A percentile compares a stretch with the other conserved stretches of the same genome.
Conservation (phyloP, 1,140 invertebrate species). For the Campoletis sonorensis region DNA sequence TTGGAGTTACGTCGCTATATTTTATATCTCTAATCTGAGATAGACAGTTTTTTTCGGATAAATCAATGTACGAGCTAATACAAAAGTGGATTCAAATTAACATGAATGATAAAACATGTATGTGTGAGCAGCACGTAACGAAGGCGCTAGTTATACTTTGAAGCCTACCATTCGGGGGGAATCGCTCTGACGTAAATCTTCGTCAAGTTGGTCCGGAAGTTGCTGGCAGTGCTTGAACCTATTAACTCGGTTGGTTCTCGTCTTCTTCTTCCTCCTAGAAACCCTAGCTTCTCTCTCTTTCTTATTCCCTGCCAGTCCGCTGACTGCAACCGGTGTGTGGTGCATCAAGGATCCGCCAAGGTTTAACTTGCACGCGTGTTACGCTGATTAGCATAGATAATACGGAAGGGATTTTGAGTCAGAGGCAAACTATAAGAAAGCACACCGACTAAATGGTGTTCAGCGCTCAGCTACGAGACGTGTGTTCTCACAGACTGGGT, state of each 20-base stretch:
- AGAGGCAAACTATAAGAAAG: slow-evolving; percentile 32
- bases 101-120: not conserved
- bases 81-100: not conserved
- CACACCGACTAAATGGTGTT: slow-evolving; percentile 26
- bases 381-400: slow-evolving; percentile 55
- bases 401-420: slow-evolving; percentile 13
- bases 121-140: not conserved
- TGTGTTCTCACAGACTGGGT: not conserved
- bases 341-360: slow-evolving; percentile 16
- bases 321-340: not conserved
- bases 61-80: not conserved
- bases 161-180: not conserved
- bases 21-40: no score
- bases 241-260: slow-evolving; percentile 40
- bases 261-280: not conserved
- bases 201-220: slow-evolving; percentile 24
- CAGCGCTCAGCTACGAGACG: not conserved
- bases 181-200: slow-evolving; percentile 31
- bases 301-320: not conserved
- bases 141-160: slow-evolving; percentile 12
- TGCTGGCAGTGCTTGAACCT: slow-evolving; percentile 38
- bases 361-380: slow-evolving; percentile 14
- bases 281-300: slow-evolving; percentile 1
- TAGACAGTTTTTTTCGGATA: not conserved
- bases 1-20: no score